Evolutionary conservation across 1,140 invertebrate species (phyloP).

Genomic region (Camponotus floridanus): DNA sequence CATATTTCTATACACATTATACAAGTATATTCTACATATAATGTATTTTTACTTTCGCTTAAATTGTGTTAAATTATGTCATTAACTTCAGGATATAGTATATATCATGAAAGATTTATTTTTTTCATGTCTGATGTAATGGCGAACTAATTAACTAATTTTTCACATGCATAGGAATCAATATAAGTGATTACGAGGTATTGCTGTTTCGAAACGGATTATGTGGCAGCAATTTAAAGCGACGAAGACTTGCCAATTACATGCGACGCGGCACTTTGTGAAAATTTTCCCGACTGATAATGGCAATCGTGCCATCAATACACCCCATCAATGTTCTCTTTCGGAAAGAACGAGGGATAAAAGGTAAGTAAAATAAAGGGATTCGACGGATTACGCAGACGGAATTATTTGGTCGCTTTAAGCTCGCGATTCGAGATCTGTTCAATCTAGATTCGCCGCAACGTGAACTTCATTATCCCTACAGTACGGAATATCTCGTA

Average conservation of each 20-base stretch:
- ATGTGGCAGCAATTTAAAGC: slow-evolving; percentile 62
- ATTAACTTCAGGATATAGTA: background rate
- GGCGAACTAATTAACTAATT: slow-evolving; percentile 7
- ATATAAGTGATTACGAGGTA: slow-evolving; percentile 56
- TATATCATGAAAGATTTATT: background rate
- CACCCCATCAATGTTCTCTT: background rate
- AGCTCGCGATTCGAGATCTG: slow-evolving; percentile 5
- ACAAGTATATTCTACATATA: background rate
- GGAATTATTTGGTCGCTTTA: slow-evolving; percentile 14
- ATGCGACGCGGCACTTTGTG: slow-evolving; percentile 12
- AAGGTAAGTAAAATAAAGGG: slow-evolving; percentile 14
- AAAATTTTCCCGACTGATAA: slow-evolving; percentile 4
- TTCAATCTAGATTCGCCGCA: background rate
- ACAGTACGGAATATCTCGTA: slow-evolving; percentile 8
- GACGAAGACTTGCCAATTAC: slow-evolving; percentile 56
- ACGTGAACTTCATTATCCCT: slow-evolving; percentile 33
- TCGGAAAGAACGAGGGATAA: background rate
- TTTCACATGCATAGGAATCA: slow-evolving; percentile 13
- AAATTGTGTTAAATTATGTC: background rate
- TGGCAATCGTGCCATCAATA: background rate
- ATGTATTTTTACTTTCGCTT: background rate
- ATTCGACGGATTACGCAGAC: background rate
- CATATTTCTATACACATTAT: background rate
- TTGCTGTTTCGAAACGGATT: background rate
- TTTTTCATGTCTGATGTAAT: background rate